A percentile compares a stretch with the other conserved stretches of the same genome.
These are phyloP conservation scores for Scelioninae gen. 1 DNA, from an alignment of 2,888 invertebrate species.

Conservation along the genomic window DNA sequence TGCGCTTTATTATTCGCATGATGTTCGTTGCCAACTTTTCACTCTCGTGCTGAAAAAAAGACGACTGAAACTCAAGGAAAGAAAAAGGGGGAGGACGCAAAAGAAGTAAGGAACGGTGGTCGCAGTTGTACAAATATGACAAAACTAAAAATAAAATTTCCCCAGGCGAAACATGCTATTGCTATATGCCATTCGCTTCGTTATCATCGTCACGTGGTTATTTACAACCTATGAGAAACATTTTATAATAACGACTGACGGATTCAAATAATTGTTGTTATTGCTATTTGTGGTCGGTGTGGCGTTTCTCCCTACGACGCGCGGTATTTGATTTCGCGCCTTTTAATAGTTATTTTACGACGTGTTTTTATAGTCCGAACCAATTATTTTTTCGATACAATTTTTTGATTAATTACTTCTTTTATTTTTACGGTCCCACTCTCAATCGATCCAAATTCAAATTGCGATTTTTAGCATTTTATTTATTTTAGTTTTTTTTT, in stretches of 20 bases:
- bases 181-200: conserved; percentile 5
- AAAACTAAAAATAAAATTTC: conserved; percentile 24
- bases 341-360: conserved; percentile 42
- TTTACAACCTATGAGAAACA: conserved; percentile 18
- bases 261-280: conserved; percentile 38
- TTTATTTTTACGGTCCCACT: conserved; percentile 5
- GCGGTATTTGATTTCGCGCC: conserved; percentile 39
- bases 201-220: conserved; percentile 18
- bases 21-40: conserved; percentile 31
- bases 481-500: neutral
- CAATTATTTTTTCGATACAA: conserved; percentile 37
- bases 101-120: too few species aligned
- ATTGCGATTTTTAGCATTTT: neutral
- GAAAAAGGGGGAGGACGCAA: too few species aligned
- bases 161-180: conserved; percentile 33
- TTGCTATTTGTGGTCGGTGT: conserved; percentile 31
- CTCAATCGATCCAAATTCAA: neutral
- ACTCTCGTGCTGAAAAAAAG: conserved; percentile 3
- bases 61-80: neutral
- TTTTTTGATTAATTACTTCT: conserved; percentile 15
- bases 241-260: conserved; percentile 26
- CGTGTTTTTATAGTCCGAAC: conserved; percentile 33
- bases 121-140: conserved; percentile 13
- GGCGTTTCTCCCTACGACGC: neutral
- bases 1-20: conserved; percentile 50